Evolutionary conservation across 2,888 invertebrate genomes (phyloP).

Genomic region (Abscondita cerata): DNA sequence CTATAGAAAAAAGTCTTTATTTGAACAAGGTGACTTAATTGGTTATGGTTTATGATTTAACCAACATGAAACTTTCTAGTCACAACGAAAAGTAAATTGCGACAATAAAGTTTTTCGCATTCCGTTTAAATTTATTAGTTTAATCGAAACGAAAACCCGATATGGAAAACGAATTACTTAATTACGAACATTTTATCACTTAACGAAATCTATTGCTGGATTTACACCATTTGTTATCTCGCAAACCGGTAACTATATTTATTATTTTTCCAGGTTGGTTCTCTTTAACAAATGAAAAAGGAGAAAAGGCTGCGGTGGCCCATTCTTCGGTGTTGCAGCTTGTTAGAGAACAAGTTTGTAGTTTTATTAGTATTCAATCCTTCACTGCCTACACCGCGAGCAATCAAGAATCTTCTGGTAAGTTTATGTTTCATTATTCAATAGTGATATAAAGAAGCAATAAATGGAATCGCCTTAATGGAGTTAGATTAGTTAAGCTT

Average conservation of each 20-base stretch:
- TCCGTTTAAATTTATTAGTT: conserved; percentile 4
- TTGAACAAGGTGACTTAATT: too few relatives aligned
- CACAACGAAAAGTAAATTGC: too few relatives aligned
- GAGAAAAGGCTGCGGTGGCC: conserved; percentile 69
- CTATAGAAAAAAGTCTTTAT: too few relatives aligned
- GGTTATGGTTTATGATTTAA: too few relatives aligned
- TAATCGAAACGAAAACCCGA: neutral
- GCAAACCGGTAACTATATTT: conserved; percentile 3
- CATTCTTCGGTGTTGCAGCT: conserved; percentile 71
- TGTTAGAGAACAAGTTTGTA: conserved; percentile 72
- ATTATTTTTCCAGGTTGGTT: conserved; percentile 67
- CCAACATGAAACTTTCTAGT: too few relatives aligned
- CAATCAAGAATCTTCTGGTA: conserved; percentile 52
- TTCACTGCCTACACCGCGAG: conserved; percentile 64
- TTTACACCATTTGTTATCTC: conserved; percentile 5
- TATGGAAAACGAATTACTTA: conserved; percentile 7
- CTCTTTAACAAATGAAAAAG: conserved; percentile 71
- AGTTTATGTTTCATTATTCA: conserved; percentile 31
- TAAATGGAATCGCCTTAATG: conserved; percentile 6
- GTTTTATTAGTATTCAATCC: conserved; percentile 69
- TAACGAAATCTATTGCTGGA: conserved; percentile 1
- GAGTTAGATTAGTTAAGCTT: conserved; percentile 11
- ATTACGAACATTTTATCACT: conserved; percentile 1
- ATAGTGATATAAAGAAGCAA: conserved; percentile 5
- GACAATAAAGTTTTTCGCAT: neutral